phyloP scores from a whole-genome alignment of 2,113 vertebrate species.

The Larimichthys crocea region DNA sequence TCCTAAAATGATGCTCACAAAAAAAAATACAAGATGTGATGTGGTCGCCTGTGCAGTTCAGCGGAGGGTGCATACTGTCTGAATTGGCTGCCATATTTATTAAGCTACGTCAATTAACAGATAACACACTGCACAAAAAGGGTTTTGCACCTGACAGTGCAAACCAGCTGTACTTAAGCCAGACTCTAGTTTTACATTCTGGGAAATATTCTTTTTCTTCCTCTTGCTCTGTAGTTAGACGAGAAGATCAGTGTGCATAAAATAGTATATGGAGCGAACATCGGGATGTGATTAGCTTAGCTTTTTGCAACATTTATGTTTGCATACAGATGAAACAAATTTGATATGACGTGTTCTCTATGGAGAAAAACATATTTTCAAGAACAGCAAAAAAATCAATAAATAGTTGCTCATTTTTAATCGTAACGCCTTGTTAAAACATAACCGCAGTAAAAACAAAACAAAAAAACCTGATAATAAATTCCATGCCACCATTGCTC shows the following conservation, averaged over 20 bases:
- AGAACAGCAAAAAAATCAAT: no score
- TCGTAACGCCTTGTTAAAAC: no score
- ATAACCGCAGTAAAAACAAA: no score
- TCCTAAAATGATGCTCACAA: not conserved
- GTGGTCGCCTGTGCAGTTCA: not conserved
- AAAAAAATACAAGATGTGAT: not conserved
- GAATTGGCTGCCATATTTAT: not conserved
- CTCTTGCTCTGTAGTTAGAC: not conserved
- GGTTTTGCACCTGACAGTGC: not conserved
- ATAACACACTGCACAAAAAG: not conserved
- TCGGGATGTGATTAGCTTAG: not conserved
- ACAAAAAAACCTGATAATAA: no score
- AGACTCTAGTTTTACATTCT: not conserved
- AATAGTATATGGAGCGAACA: not conserved
- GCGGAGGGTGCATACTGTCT: not conserved
- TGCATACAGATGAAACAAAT: not conserved
- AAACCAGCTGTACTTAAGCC: not conserved
- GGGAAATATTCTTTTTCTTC: not conserved
- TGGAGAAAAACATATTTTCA: not conserved
- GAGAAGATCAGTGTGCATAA: no score
- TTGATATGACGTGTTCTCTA: not conserved
- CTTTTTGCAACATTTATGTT: not conserved
- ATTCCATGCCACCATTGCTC: no score
- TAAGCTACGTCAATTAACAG: not conserved
- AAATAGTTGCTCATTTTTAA: no score